Base-by-base conservation (phyloP, 2,888 invertebrate species). In the Aleiodes testaceus region DNA sequence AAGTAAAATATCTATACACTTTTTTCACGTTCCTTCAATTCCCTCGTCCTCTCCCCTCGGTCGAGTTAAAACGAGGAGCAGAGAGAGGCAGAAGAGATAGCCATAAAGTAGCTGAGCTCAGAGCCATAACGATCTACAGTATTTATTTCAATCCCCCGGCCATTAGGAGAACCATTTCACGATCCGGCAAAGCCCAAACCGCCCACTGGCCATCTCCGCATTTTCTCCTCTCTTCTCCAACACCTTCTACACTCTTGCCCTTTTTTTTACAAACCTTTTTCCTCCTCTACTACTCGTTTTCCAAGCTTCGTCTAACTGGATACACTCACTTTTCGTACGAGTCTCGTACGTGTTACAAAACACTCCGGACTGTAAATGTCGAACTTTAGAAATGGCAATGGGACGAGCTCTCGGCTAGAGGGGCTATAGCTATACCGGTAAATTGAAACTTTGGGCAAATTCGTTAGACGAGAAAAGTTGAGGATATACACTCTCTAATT, bases 111-210 rank as follows among this genome's bases (percentile, higher is more conserved):
- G 68, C 66, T 20, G 61, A 66, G 61, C 67, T 75, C 59, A 70
- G 73, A 72, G 59, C 74, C 72, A 76, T 78, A 79, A 79, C 77
- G 77, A 80, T 75, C 73, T 69, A 63, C 68, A 70, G 76, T 79
- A 79, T 77, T 78, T 78, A 81, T 78, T 80, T 78, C 78, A 79
- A 79, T 78, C 75, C 75, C 71, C 64, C 49, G 72, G 74, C 77
- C 77, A 79, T 79, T 78, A 79, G 66, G 66, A 64, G 70, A 69
- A 76, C 78, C 77, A 78, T 82, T 80, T 76, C 75, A 76, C 76
- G 72, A 77, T 69, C 72, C 70, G 53, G 50, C 66, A 66, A 76
- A 76, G 64, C 73, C 67, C 59, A 67, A 75, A 75, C 73, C 68
- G 67, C 72, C 66, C 73, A 59, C 63, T 61, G 73, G 69, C 68